Percentiles rank a stretch among this genome's conserved stretches.
Evolutionary conservation across 2,888 invertebrate species (phyloP).

Genomic region (Standfussiana lucernea): DNA sequence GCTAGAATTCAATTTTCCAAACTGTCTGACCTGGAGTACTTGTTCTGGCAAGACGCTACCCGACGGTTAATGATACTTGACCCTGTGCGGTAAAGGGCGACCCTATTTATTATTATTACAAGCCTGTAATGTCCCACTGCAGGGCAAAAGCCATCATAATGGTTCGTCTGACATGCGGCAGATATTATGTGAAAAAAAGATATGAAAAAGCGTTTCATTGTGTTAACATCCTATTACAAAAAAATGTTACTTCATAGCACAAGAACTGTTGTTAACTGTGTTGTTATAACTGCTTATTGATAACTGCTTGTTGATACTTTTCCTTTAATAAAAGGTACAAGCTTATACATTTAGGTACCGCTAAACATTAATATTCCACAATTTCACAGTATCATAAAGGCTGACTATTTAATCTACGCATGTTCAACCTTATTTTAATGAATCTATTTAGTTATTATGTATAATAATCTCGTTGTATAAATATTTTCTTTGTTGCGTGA

Average conservation of each 20-base stretch:
- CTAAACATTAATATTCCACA: too few species aligned
- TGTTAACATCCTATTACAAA: too few species aligned
- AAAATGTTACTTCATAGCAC: too few species aligned
- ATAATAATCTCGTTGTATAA: neutral
- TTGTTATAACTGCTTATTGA: too few species aligned
- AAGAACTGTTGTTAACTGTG: too few species aligned
- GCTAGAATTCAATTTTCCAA: neutral
- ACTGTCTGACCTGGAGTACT: neutral
- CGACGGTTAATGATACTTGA: neutral
- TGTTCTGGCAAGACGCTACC: neutral
- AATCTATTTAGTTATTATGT: neutral
- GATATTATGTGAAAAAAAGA: too few species aligned
- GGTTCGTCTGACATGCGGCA: neutral
- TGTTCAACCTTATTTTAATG: neutral
- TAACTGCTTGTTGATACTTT: too few species aligned
- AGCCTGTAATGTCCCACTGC: neutral
- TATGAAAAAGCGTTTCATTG: too few species aligned
- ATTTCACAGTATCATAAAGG: too few species aligned
- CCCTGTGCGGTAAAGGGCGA: neutral
- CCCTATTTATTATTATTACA: neutral
- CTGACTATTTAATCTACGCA: too few species aligned
- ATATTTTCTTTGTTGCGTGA: constrained; percentile 18
- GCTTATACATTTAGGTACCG: too few species aligned
- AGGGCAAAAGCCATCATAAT: neutral
- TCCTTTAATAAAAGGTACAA: too few species aligned